Evolutionary conservation across 2,888 invertebrate genomes (phyloP), one percentile per base, ranked within the genome.

Genomic region (Emmelina monodactyla): DNA sequence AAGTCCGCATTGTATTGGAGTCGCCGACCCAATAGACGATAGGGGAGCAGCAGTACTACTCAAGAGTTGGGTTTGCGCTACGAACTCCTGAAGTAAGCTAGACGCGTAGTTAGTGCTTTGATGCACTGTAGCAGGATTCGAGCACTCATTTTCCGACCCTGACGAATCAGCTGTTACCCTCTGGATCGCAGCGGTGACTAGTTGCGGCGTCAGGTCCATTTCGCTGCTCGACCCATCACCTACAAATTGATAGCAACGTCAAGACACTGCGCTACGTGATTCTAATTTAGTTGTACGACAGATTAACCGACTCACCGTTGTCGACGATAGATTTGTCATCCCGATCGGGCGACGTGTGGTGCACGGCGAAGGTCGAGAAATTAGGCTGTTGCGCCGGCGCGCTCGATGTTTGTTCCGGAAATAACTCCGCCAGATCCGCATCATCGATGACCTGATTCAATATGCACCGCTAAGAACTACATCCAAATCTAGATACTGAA

Each of bases 11-110:
- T 56, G 45, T 38, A 69, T 43, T 6, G 65, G 49, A 12, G 60
- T 46, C n/a, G 62, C 42, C 9, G 61, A 37, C 38, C 49, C 54
- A n/a, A 71, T 66, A 22, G 70, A 51, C 25, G 67, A 58, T 25
- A 75, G 45, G n/a, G 72, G 60, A 14, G 62, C 64, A 14, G 62
- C 64, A 6, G 73, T 67, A 47, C 67, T 82, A 43, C 85, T 86
- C 16, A 89, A 61, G 56, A 87, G 76, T 61, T 89, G 88, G 1
- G 91, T 91, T 62, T 90, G 91, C 33, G 87, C 89, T 39, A 88
- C 91, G 53, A 92, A 92, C 55, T 92, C 89, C 56, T 91, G 91
- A 40, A 92, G 63, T 41, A 92, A 63, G 35, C 87, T 88, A 11
- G 89, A 88, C 39, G 89, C 86, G 58, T 89, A 88, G 52, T 86